Base-by-base conservation (phyloP, 2,888 invertebrate genomes). In the Parasteatoda lunata region DNA sequence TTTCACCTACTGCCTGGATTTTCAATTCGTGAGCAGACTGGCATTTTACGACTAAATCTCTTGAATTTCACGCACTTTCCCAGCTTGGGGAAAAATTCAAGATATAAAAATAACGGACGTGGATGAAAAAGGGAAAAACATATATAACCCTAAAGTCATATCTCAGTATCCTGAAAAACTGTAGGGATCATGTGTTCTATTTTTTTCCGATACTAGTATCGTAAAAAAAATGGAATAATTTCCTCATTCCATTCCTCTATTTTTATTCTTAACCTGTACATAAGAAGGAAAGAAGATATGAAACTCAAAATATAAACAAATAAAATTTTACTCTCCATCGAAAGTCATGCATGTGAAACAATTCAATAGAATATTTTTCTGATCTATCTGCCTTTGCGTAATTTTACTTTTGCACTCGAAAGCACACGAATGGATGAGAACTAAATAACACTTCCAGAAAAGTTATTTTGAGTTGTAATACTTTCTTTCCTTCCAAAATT, bases 1-100 rank as follows among this genome's bases (percentile, higher is more conserved):
- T 48, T 30, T 65, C 15, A 48, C 49, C 45, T 75, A 68, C 75
- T 59, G 68, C 54, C 48, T 6, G 82, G 82, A 82, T 76, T 82
- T 82, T 82, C 70, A 65, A 76, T 68, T 82, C 76, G 45, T 75
- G 81, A 69, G 81, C 48, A 75, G 75, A 75, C 72, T 72, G 81
- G 30, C 82, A 76, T 82, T 82, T 82, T 82, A 82, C 82, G 82
- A 82, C 70, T 76, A 68, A 82, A 76, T 82, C 82, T 76, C 82
- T 49, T 66, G 76, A 82, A 69, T 82, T 82, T 76, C 82, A 82
- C 76, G 76, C 76, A 69, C 82, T 59, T 75, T 65, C 48, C 30
- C 45, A 8, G 15, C 11, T 47, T 69, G n/a, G 8, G n/a, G 47
- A 71, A 59, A 49, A 66, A 76, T 76, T 47, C 30, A 72, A 72